Evolutionary conservation across 2,113 vertebrate genomes (phyloP), one percentile per base, ranked within the genome.

Genomic region (Hystrix brachyura): DNA sequence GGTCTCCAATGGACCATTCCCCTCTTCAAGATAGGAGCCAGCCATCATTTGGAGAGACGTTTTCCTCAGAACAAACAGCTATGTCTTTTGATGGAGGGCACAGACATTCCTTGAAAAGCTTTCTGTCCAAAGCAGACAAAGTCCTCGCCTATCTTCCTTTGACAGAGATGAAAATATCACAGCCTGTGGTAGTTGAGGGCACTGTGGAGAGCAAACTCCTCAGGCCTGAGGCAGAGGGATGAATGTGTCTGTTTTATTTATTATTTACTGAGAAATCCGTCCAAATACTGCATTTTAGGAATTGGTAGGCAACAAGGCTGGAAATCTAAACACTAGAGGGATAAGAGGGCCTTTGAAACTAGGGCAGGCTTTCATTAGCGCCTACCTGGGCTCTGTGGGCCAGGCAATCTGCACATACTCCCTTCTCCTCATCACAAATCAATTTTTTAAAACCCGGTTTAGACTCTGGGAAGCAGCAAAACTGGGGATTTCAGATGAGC

Each of bases 401-500:
- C 2, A 89, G 72, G 81, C 15, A 0, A 53, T 92, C 90, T 95
- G 94, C 87, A 51, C n/a, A 43, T 4, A 2, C 19, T 18, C 43
- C 38, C 11, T 34, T 88, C 19, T 64, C 11, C 76, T 87, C 97
- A 71, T 93, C 60, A 71, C 89, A 62, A 80, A 94, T 95, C 82
- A 90, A 48, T 92, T 93, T 96, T 92, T 93, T 69, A 92, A 87
- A 94, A 90, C 83, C 91, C 80, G 72, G 57, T 97, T 88, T 94
- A 86, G 94, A 74, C 51, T 91, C 88, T 0, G n/a, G 87, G 51
- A 96, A 96, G 86, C 89, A 62, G 82, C 34, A 74, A 95, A 62
- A 93, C 21, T 82, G 91, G 85, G 69, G 91, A 84, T 95, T 97
- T 98, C 94, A 94, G 96, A 97, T 87, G 89, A 97, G 79, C 23